A percentile compares a stretch with the other conserved stretches of the same genome.
These are phyloP conservation scores for Tachina fera DNA, from an alignment of 2,888 invertebrate species.

Conservation along the genomic window DNA sequence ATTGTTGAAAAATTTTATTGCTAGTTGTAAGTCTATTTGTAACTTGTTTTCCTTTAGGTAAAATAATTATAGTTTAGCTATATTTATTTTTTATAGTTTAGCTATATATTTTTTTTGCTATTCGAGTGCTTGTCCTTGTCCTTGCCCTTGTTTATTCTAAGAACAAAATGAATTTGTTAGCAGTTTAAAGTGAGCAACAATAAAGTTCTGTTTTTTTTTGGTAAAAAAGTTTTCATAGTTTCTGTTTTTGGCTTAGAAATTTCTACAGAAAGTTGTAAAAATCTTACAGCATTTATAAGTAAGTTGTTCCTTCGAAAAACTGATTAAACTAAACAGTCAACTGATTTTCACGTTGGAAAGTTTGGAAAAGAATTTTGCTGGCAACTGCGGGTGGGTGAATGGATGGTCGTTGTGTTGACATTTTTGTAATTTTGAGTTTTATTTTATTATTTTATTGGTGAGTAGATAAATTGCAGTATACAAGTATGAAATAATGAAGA, in stretches of 20 bases:
- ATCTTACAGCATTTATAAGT: slow-evolving; percentile 43
- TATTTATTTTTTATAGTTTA: slow-evolving; percentile 13
- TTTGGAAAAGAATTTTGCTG: background rate
- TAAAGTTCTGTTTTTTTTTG: slow-evolving; percentile 21
- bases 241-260: slow-evolving; percentile 19
- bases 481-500: too few species aligned
- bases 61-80: slow-evolving; percentile 15
- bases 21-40: background rate
- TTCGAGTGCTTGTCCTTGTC: slow-evolving; percentile 41
- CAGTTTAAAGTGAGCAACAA: slow-evolving; percentile 30
- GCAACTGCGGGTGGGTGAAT: background rate
- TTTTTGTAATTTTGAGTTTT: background rate
- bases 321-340: slow-evolving; percentile 62
- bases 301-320: slow-evolving; percentile 31
- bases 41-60: background rate
- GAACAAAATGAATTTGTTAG: slow-evolving; percentile 45
- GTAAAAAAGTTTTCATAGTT: slow-evolving; percentile 31
- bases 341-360: slow-evolving; percentile 42
- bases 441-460: too few species aligned
- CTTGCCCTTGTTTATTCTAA: background rate
- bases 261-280: slow-evolving; percentile 24
- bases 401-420: background rate
- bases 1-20: slow-evolving; percentile 15
- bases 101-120: background rate
- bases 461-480: too few species aligned